Conservation (phyloP, 2,888 invertebrate genomes). For the Schizaphis graminum region DNA sequence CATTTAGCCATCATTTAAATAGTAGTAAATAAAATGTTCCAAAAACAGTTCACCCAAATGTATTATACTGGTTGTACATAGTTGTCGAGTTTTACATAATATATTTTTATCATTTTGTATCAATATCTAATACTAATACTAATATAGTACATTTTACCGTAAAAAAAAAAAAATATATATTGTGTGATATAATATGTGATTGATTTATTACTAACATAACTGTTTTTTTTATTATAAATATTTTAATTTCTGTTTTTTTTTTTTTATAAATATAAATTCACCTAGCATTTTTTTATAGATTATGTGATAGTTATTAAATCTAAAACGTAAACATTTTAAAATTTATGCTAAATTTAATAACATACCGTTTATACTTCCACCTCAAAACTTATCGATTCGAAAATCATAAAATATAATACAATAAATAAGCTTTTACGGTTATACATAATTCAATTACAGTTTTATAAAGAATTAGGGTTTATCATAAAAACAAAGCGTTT, state of each 20-base stretch:
- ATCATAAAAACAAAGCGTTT: no score
- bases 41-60: background rate
- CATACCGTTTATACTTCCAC: background rate
- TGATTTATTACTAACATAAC: background rate
- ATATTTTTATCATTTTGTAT: background rate
- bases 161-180: no score
- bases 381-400: background rate
- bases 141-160: background rate
- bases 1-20: background rate
- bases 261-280: background rate
- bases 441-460: background rate
- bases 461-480: background rate
- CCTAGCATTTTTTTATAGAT: background rate
- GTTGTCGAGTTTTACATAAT: background rate
- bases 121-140: background rate
- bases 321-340: background rate
- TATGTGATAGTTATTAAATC: background rate
- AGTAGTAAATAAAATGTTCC: background rate
- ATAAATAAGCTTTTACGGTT: background rate
- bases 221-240: background rate
- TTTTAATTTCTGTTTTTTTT: background rate
- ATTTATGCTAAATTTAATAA: accelerated
- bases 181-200: background rate
- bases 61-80: background rate
- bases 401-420: background rate